These are phyloP conservation scores for rabbit (Oryctolagus cuniculus) DNA, from an alignment of 2,113 vertebrate species.

Conservation along the genomic window DNA sequence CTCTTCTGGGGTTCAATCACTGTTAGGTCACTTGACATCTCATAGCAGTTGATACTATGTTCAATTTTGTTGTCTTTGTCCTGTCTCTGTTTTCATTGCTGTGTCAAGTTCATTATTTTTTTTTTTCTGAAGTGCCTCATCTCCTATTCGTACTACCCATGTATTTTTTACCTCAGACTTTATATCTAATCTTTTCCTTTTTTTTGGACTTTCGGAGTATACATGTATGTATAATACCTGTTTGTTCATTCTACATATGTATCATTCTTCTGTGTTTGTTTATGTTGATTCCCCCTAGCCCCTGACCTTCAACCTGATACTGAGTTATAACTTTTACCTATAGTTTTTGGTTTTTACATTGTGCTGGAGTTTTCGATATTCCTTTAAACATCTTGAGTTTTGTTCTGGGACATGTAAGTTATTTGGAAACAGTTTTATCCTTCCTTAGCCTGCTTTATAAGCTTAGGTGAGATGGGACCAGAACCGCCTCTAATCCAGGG, in stretches of 20 bases:
- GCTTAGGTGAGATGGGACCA: background rate
- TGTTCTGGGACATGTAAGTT: background rate
- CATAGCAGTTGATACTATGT: too few relatives aligned
- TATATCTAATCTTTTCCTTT: slow-evolving; percentile 8
- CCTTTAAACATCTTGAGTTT: slow-evolving; percentile 46
- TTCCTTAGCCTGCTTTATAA: slow-evolving; percentile 31
- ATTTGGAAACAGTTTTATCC: too few relatives aligned
- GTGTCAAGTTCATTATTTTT: background rate
- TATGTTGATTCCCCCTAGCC: background rate
- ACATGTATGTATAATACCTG: background rate
- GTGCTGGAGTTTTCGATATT: slow-evolving; percentile 5
- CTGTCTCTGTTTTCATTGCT: background rate
- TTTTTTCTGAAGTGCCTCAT: background rate
- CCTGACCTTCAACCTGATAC: background rate
- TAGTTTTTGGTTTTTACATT: slow-evolving; percentile 15
- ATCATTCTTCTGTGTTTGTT: background rate
- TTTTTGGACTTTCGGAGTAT: background rate
- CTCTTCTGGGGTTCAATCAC: background rate
- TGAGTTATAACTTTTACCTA: background rate
- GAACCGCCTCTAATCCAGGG: background rate
- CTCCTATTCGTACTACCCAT: background rate
- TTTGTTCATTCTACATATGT: background rate
- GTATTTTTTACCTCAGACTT: background rate
- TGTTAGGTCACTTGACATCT: background rate
- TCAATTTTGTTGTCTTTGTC: background rate